phyloP scores from a whole-genome alignment of 1,140 invertebrate species.

The Neodiprion virginianus region DNA sequence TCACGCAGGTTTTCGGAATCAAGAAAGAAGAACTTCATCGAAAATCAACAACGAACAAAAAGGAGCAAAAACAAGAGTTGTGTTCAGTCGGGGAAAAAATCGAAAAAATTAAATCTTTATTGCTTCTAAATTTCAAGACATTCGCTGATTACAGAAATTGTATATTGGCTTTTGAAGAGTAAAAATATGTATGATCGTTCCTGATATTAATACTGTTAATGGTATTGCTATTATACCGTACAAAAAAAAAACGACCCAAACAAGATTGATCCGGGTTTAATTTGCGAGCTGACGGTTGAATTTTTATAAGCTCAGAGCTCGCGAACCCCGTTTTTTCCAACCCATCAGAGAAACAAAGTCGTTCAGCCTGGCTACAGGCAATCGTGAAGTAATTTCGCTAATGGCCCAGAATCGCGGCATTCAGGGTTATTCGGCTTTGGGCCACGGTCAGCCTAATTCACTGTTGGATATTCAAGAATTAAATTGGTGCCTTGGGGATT shows the following conservation, averaged over 20 bases:
- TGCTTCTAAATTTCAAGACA: no score
- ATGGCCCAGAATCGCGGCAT: constrained; percentile 51
- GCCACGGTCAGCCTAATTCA: constrained; percentile 44
- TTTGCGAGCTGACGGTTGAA: not conserved
- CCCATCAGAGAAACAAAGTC: constrained; percentile 10
- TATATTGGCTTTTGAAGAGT: no score
- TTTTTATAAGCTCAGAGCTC: not conserved
- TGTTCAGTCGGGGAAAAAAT: no score
- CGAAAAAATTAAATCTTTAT: no score
- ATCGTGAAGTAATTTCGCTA: constrained; percentile 51
- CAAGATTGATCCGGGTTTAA: not conserved
- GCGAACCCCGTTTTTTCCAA: constrained; percentile 8
- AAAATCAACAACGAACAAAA: not conserved
- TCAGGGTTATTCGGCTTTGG: constrained; percentile 28
- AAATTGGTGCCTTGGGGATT: constrained; percentile 45
- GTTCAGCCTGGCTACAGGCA: not conserved
- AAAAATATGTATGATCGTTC: no score
- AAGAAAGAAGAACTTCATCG: no score
- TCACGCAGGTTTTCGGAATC: no score
- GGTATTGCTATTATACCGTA: not conserved
- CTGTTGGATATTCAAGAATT: constrained; percentile 55
- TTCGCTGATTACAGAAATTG: no score
- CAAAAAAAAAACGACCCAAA: not conserved
- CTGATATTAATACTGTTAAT: no score
- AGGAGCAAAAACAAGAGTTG: not conserved